Percentiles rank a stretch among this genome's conserved stretches.
These are phyloP conservation scores for Trimorus sp. DNA, from an alignment of 2,888 invertebrate genomes.

Conservation along the genomic window DNA sequence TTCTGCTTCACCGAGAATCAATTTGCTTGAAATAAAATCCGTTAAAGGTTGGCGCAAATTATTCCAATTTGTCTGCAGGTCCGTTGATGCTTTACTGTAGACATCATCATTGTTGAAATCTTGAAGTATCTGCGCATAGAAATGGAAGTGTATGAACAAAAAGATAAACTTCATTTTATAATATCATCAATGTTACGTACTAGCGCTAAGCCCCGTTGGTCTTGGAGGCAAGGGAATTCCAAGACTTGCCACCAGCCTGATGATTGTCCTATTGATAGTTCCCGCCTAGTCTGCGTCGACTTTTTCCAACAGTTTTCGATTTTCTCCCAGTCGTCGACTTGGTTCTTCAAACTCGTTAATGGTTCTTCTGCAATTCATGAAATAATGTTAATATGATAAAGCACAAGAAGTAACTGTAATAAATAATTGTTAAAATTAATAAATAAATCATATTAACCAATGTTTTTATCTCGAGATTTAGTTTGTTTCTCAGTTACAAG, in stretches of 20 bases:
- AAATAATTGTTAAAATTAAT: neutral
- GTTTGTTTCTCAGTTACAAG: slow-evolving; percentile 13
- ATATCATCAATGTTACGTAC: neutral
- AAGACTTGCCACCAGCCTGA: slow-evolving; percentile 31
- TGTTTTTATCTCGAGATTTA: neutral
- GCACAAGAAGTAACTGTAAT: neutral
- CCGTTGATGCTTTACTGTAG: too few species aligned
- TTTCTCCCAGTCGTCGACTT: neutral
- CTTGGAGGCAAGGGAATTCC: slow-evolving; percentile 4
- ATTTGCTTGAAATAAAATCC: slow-evolving; percentile 7
- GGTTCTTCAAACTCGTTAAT: neutral
- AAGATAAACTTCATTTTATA: neutral
- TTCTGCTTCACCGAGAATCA: slow-evolving; percentile 13
- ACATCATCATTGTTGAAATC: neutral
- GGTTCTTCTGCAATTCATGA: slow-evolving; percentile 9
- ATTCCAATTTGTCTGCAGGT: neutral
- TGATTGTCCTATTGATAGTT: neutral
- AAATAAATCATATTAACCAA: slow-evolving; percentile 3
- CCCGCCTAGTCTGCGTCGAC: neutral
- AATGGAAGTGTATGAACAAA: neutral
- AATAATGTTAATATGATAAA: neutral
- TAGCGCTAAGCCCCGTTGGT: slow-evolving; percentile 2
- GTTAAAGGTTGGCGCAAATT: neutral
- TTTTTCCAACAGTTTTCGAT: neutral
- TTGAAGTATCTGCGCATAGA: slow-evolving; percentile 3